Evolutionary conservation across 2,888 invertebrate genomes (phyloP), one percentile per base, ranked within the genome.

Genomic region (Dolichopus griseipennis): DNA sequence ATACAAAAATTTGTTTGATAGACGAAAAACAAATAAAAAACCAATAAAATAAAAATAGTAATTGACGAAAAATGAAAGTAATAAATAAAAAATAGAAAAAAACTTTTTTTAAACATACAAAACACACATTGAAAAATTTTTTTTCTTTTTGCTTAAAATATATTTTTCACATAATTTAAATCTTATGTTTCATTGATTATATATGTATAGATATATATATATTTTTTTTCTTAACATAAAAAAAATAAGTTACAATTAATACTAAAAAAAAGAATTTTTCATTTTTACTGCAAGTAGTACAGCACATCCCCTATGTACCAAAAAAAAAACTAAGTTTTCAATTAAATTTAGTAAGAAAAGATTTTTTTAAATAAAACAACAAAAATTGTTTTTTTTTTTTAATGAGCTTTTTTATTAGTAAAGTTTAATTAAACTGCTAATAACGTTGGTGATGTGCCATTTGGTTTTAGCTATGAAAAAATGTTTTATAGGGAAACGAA

Each of bases 51-150:
- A 52, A 52, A 18, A 52, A 18, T 52, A 12, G 8, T n/a, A 52
- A 52, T 18, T 52, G 18, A 52, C 9, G 52, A 52, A 52, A 43
- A 52, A 12, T 6, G 52, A 52, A 18, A 27, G 27, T 27, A 27
- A 27, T n/a, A 18, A 52, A 52, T 18, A 52, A 52, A 41, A 41
- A 52, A 18, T 52, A 6, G 52, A 52, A 52, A 52, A 15, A 52
- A 52, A 18, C 52, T 12, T 18, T 18, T 52, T 52, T 52, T 18
- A 52, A 52, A 52, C 52, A 52, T 52, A 52, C 52, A 52, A 52
- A 52, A 52, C 52, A 41, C 41, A 52, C 52, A 52, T 52, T 52
- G 52, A 52, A 52, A 52, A 52, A 52, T 52, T 52, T 52, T 12
- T 52, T 52, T 52, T 52, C 41, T 41, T 52, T 52, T 52, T 52